Evolutionary conservation across 2,113 vertebrate genomes (phyloP), one percentile per base, ranked within the genome.

Genomic region (Zosterops pallidus): DNA sequence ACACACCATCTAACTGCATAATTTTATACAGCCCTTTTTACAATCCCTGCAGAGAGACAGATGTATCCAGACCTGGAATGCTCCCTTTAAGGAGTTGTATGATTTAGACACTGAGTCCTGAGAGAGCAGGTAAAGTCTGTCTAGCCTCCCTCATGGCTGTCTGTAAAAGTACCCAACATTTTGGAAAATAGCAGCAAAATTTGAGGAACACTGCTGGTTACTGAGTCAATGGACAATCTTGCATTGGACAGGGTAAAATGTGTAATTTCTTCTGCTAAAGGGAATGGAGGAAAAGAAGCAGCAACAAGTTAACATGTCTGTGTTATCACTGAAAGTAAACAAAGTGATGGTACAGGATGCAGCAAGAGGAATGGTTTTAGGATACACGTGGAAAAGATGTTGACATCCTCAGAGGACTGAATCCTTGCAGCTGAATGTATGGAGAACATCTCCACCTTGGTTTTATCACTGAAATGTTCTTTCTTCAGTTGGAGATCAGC

Each of bases 21-120:
- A 53, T 92, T 94, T 71, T 33, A 50, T 33, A 8, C 10, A 53
- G 9, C 10, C 8, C 22, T 11, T 42, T 60, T 17, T 57, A 33
- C 4, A 68, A 33, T 15, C 5, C 6, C 2, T 57, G 20, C 0
- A 2, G 49, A 52, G 41, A 53, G 24, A 39, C 2, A 65, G 4
- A 12, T 17, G 1, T 41, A 65, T 5, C 9, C 42, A 83, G 33
- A 55, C 12, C 12, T 33, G 28, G 50, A 92, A 59, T 1, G 1
- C 9, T 59, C 16, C 14, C 14, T 46, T 46, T 53, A 39, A 59
- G 12, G 28, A 74, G 4, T 2, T 62, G 1, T 42, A 21, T 67
- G 17, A 35, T 25, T 39, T 86, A n/a, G 35, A 71, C 44, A 19
- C 28, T 33, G 41, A 19, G 3, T 74, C 3, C 33, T 50, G 50